Conservation (phyloP, 53 echinoderm and acorn worm species). For the Antedon mediterranea region DNA sequence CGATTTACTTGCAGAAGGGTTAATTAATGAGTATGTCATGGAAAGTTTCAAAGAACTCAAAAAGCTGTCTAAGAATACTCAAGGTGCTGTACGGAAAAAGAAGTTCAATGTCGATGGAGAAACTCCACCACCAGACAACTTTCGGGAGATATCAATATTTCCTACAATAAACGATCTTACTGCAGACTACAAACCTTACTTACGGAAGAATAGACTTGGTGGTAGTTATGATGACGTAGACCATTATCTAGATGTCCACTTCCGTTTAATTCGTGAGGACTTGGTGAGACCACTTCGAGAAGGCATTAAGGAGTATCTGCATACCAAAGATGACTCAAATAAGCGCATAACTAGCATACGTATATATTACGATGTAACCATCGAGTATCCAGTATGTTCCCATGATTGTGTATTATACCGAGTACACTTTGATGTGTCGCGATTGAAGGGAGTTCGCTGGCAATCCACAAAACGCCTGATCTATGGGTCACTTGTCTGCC, state of each 20-base stretch:
- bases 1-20: not conserved
- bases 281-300: conserved; percentile 60
- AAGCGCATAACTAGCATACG: conserved; percentile 33
- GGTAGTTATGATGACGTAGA: conserved; percentile 44
- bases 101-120: not conserved
- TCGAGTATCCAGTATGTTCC: not conserved
- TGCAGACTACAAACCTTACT: conserved; percentile 28
- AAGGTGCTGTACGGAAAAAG: not conserved
- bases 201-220: conserved; percentile 44
- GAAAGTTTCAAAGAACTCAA: not conserved
- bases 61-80: not conserved
- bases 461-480: conserved; percentile 44
- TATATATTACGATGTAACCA: conserved; percentile 35
- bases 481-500: conserved; percentile 55
- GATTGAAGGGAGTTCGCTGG: conserved; percentile 40
- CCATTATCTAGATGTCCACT: conserved; percentile 87
- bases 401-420: conserved; percentile 18
- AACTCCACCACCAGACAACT: conserved; percentile 49
- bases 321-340: conserved; percentile 3
- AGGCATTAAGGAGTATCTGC: conserved; percentile 56
- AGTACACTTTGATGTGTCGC: conserved; percentile 23
- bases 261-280: conserved; percentile 69
- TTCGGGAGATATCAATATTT: conserved; percentile 39
- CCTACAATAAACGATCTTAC: conserved; percentile 38
- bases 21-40: not conserved